Conservation (phyloP, 2,797 vertebrate genomes). For the Parauchenoglanis punctatus region DNA sequence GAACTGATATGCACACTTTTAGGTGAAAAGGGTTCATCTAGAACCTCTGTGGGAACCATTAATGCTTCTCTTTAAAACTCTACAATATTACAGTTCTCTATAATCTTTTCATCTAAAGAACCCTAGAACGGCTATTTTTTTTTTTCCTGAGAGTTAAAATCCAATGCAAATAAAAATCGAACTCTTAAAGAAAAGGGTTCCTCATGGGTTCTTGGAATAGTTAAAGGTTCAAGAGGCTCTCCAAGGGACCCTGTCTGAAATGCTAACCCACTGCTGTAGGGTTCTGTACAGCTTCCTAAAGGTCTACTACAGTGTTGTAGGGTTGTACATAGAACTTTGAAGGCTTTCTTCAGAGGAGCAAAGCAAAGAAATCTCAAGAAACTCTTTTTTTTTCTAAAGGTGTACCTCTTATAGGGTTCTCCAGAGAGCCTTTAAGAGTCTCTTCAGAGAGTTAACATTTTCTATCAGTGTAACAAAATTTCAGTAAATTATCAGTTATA, state of each 20-base stretch:
- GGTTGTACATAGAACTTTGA: neutral
- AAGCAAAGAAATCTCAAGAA: neutral
- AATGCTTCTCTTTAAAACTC: neutral
- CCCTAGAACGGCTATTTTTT: neutral
- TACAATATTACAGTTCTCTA: neutral
- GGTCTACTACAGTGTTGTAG: neutral
- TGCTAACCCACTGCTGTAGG: neutral
- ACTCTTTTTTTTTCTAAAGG: neutral
- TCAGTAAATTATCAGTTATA: too few species aligned
- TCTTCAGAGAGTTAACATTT: neutral
- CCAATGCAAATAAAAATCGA: neutral
- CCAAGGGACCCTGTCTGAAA: neutral
- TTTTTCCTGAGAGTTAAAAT: neutral
- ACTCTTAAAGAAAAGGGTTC: neutral
- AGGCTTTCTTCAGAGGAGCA: neutral
- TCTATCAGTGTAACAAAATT: neutral
- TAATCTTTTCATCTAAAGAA: neutral
- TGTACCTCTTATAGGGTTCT: neutral
- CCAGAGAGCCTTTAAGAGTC: neutral
- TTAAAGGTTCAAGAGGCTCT: neutral
- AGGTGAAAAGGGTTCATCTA: neutral
- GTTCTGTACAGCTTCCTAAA: neutral
- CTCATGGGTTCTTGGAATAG: neutral
- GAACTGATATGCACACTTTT: neutral
- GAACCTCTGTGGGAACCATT: too few species aligned